Base-by-base conservation (phyloP, 2,888 invertebrate species). In the Macrophya annulata region DNA sequence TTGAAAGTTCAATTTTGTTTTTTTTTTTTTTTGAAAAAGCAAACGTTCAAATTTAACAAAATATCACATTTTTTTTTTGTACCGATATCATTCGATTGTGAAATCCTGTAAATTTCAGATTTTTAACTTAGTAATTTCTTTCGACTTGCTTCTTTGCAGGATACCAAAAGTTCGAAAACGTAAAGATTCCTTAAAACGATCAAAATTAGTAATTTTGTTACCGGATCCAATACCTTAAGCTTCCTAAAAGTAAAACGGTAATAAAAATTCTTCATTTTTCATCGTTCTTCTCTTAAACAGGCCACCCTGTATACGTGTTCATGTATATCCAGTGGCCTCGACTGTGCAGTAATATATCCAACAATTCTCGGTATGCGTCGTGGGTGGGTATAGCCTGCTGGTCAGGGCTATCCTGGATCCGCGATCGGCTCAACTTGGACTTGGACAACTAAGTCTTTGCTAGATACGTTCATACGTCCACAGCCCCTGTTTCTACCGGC, bases 371-470 rank as follows among this genome's bases (percentile, higher is more conserved):
- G 81, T 81, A 81, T 31, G 55, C 83, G 31, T 83, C 83, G 83
- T 83, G 83, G 83, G 83, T 83, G 83, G 83, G 83, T 81, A 25
- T 37, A 62, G 37, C 68, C 37, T 76, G 12, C 40, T 81, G 81
- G 62, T 21, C 40, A 81, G n/a, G 81, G 81, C 81, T 81, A 81
- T 81, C 81, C 81, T 81, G 62, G 81, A 81, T 81, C 59, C 81
- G 21, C 81, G 40, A 81, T 81, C 81, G 81, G 62, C 71, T 68
- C 45, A 31, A 68, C 68, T 40, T 68, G 51, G 83, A 68, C 68
- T 25, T n/a, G 45, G 48, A 25, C 62, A 51, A 77, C 77, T 62
- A 48, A 62, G 51, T 55, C 25, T 77, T 45, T 17, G 37, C n/a
- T 25, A 81, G 81, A 43, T 65, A 62, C 62, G 62, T 43, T 31